Percentiles rank a stretch among this genome's conserved stretches.
phyloP scores from a whole-genome alignment of 2,888 invertebrate species.

The Anoncus sp. region DNA sequence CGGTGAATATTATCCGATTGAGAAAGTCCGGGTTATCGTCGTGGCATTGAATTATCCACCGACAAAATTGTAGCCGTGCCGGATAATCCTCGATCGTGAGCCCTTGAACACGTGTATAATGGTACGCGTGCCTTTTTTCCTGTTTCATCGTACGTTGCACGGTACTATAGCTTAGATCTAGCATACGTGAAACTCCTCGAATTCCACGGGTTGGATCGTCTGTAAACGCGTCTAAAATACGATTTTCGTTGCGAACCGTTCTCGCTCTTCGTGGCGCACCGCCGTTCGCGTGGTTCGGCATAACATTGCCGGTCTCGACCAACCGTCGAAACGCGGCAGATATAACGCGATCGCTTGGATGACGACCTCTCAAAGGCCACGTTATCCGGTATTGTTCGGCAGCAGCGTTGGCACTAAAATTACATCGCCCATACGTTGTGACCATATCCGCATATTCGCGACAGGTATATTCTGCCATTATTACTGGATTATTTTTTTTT shows the following conservation, averaged over 20 bases:
- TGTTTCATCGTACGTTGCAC: constrained; percentile 2
- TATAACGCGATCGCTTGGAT: background rate
- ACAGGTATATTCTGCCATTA: background rate
- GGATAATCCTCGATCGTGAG: background rate
- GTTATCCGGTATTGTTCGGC: background rate
- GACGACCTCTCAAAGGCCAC: background rate
- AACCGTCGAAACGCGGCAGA: background rate
- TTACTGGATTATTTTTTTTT: no score
- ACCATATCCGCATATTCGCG: constrained; percentile 1
- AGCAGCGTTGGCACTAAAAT: background rate
- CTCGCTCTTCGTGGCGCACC: background rate
- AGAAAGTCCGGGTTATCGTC: background rate
- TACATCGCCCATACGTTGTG: background rate
- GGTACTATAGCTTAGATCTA: background rate
- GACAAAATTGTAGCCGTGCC: background rate
- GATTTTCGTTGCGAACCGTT: background rate
- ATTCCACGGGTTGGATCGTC: background rate
- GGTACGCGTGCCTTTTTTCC: background rate
- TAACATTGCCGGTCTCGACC: background rate
- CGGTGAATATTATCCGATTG: background rate
- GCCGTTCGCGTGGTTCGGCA: background rate
- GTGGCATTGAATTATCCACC: background rate
- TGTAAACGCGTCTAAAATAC: background rate
- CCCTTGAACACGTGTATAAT: no score
- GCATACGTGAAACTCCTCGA: background rate